Base-by-base conservation (phyloP, 2,888 invertebrate genomes). In the Cerastis leucographa region DNA sequence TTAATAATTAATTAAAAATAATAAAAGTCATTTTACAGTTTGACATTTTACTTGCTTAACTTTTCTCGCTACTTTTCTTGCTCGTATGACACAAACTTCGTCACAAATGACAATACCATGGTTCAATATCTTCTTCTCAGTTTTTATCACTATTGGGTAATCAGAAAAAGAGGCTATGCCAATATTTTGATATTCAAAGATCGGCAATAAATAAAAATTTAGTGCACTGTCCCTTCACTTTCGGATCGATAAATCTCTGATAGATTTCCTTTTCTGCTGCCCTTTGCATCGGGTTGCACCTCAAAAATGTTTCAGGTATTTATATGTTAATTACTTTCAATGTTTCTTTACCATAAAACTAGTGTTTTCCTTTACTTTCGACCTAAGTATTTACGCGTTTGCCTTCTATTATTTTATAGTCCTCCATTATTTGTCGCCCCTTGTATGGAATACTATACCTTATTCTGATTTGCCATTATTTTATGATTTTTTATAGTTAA, bases 201-300 rank as follows among this genome's bases (percentile, higher is more conserved):
- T 67, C 29, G 80, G 29, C 56, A 70, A 79, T 84, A 72, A 72
- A 65, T 79, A 72, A 83, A 73, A 83, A 69, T 59, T 29, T 67
- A 56, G 69, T 84, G 80, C 74, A 74, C 72, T 64, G 84, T 87
- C 85, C 69, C 83, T 71, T 84, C 87, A 78, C 83, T 86, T 83
- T 54, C 29, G 19, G 59, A 42, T 86, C 87, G 66, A 84, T 86
- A 86, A 72, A 74, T 79, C 73, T 56, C 70, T 68, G 71, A 40
- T 79, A 71, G 67, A 40, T 66, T 74, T 80, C 35, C 56, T n/a
- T 25, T 71, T 54, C 12, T 69, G 74, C 62, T 46, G 35, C 56
- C 51, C 70, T 74, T 66, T 74, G 84, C 80, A 79, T 49, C 69
- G 61, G 59, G 67, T 64, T 78, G 73, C 84, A 80, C 59, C 62